Evolutionary conservation across 2,888 invertebrate species (phyloP).

Genomic region (Sesamia inferens): DNA sequence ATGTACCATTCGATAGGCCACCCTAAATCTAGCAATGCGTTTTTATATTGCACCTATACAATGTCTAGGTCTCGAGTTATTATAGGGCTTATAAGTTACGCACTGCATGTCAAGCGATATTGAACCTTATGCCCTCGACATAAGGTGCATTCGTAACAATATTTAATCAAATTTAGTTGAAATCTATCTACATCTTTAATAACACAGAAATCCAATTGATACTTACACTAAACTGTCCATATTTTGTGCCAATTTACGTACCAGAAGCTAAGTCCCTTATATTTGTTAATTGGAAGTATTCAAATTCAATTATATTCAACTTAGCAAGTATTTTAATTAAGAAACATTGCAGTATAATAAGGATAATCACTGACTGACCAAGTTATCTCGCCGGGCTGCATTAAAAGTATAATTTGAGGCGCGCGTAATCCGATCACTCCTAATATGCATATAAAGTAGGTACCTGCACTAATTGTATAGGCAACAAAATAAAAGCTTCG

Average conservation of each 20-base stretch:
- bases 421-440: slow-evolving; percentile 48
- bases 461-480: slow-evolving; percentile 1
- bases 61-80: too few relatives aligned
- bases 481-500: slow-evolving; percentile 19
- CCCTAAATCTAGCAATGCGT: too few relatives aligned
- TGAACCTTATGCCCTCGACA: too few relatives aligned
- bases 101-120: too few relatives aligned
- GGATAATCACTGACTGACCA: slow-evolving; percentile 54
- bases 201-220: not conserved
- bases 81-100: too few relatives aligned
- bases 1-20: too few relatives aligned
- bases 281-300: slow-evolving; percentile 17
- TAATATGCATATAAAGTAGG: slow-evolving; percentile 5
- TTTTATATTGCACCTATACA: too few relatives aligned
- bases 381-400: slow-evolving; percentile 51
- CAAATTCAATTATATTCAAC: slow-evolving; percentile 28
- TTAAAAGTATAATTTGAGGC: slow-evolving; percentile 55
- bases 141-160: too few relatives aligned
- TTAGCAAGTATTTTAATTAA: slow-evolving; percentile 57
- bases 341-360: slow-evolving; percentile 53
- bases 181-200: slow-evolving; percentile 15
- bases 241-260: not conserved
- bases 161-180: too few relatives aligned
- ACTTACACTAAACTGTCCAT: not conserved
- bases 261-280: not conserved